A percentile compares a stretch with the other conserved stretches of the same genome.
Evolutionary conservation across 2,113 vertebrate species (phyloP).

Genomic region (Amazona guildingii): DNA sequence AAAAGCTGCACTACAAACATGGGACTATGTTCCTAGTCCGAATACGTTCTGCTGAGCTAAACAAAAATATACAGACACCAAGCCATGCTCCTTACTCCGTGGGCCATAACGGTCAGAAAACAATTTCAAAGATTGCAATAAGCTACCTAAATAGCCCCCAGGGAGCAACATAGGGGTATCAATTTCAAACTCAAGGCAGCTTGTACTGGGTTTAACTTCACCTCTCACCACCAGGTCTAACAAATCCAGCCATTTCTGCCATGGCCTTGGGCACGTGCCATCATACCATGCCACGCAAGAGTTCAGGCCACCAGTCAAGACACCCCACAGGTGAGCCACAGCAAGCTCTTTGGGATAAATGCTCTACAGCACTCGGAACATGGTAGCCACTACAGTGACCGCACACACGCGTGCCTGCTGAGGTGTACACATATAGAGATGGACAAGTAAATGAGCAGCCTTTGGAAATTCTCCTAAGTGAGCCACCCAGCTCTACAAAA

Average conservation of each 20-base stretch:
- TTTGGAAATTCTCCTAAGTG: fast-evolving
- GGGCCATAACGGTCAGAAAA: not conserved
- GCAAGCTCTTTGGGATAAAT: not conserved
- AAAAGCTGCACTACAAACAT: not conserved
- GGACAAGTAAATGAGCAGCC: not conserved
- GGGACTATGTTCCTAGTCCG: not conserved
- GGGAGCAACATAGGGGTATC: fast-evolving
- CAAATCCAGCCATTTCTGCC: not conserved
- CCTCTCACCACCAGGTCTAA: not conserved
- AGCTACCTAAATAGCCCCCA: not conserved
- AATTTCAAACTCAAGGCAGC: not conserved
- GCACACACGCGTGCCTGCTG: fast-evolving
- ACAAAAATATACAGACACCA: not conserved
- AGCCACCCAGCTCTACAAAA: not conserved
- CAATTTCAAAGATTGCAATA: not conserved
- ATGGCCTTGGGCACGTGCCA: fast-evolving
- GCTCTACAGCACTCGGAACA: not conserved
- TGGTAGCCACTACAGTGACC: not conserved
- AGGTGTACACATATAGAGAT: fast-evolving
- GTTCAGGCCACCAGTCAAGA: not conserved
- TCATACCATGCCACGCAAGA: not conserved
- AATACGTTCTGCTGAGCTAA: not conserved
- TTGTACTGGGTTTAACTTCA: not conserved
- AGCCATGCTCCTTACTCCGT: not conserved
- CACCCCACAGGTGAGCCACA: not conserved